Evolutionary conservation across 2,113 vertebrate genomes (phyloP).

Genomic region (Brienomyrus longianalis): DNA sequence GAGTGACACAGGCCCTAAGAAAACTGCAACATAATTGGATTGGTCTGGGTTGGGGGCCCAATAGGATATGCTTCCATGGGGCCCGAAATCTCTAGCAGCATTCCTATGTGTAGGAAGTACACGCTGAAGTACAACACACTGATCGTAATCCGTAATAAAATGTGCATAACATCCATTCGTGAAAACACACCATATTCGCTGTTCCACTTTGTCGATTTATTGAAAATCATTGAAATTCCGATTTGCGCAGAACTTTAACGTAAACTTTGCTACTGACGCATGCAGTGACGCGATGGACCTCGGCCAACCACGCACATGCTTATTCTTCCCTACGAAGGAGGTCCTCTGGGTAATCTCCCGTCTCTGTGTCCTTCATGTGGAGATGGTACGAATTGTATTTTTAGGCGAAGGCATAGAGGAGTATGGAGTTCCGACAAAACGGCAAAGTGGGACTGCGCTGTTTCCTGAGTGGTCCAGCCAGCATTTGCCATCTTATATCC

Average conservation of each 20-base stretch:
- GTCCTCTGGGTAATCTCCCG: neutral
- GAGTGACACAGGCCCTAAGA: neutral
- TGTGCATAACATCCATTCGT: neutral
- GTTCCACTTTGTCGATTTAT: neutral
- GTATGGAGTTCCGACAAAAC: too few species aligned
- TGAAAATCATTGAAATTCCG: neutral
- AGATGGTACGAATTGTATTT: neutral
- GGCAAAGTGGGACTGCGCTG: neutral
- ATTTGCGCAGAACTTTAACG: neutral
- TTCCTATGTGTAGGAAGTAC: neutral
- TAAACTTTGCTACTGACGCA: neutral
- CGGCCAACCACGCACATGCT: neutral
- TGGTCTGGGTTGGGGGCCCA: neutral
- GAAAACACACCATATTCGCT: neutral
- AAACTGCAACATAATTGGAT: neutral
- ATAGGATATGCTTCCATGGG: neutral
- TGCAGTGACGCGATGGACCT: neutral
- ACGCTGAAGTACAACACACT: neutral
- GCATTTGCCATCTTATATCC: neutral
- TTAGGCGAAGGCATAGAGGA: neutral
- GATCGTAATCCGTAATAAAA: neutral
- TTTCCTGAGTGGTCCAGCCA: neutral
- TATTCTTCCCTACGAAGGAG: neutral
- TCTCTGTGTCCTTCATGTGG: neutral
- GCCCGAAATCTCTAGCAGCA: neutral